Evolutionary conservation across 1,140 invertebrate species (phyloP).

Genomic region (Magallana angulata): DNA sequence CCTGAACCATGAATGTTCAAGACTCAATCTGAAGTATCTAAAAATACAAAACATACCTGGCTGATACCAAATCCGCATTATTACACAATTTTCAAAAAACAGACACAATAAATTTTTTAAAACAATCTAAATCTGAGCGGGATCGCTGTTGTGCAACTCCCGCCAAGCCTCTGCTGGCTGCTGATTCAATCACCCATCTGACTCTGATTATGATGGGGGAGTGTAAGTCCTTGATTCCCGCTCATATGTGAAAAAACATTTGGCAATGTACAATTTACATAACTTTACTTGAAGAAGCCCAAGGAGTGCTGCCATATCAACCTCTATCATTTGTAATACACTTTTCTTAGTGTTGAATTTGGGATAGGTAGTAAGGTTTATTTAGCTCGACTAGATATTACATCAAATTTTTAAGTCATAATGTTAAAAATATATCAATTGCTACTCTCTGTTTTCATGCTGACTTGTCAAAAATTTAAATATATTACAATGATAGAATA

Average conservation of each 20-base stretch:
- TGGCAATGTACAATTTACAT: neutral
- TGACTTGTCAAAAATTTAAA: no score
- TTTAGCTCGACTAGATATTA: no score
- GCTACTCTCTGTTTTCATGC: no score
- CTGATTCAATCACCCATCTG: conserved; percentile 33
- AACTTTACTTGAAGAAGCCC: neutral
- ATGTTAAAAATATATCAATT: no score
- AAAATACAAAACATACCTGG: neutral
- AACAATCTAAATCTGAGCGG: neutral
- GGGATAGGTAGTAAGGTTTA: no score
- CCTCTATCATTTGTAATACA: no score
- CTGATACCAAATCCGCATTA: conserved; percentile 18
- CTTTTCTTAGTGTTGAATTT: no score
- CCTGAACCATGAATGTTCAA: no score
- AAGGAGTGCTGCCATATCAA: no score
- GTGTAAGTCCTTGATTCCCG: conserved; percentile 3
- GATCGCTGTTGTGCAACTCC: neutral
- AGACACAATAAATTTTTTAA: neutral
- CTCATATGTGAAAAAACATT: neutral
- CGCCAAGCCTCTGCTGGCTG: conserved; percentile 6
- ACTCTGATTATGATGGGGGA: conserved; percentile 21
- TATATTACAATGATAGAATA: no score
- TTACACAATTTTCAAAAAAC: conserved; percentile 29
- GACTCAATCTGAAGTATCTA: no score
- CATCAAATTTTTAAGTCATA: no score